Conservation (phyloP, 1,140 invertebrate genomes). For the Chelonus insularis region DNA sequence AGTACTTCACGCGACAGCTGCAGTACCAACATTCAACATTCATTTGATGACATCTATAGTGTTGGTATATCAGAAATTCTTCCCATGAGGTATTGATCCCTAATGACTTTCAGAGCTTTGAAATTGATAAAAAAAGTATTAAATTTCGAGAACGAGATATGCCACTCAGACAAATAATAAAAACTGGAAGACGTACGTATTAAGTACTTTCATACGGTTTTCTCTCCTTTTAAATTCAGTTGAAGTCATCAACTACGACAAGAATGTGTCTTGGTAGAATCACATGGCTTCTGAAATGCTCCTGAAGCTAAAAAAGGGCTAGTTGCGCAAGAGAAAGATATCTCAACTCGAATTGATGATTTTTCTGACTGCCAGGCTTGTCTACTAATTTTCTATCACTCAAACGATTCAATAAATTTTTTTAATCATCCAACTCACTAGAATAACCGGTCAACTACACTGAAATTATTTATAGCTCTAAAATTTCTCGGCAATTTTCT, state of each 20-base stretch:
- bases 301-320: conserved; percentile 2
- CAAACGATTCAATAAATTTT: neutral
- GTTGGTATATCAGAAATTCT: too few species aligned
- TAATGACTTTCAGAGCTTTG: neutral
- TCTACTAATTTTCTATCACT: conserved; percentile 13
- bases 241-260: conserved; percentile 3
- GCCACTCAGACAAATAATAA: neutral
- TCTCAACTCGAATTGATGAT: neutral
- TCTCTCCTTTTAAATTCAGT: conserved; percentile 19
- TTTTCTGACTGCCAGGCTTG: neutral
- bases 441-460: too few species aligned
- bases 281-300: neutral
- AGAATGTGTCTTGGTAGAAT: conserved; percentile 15
- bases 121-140: neutral
- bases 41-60: too few species aligned
- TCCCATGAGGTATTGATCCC: neutral
- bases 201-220: conserved; percentile 6
- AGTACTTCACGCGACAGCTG: too few species aligned
- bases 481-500: too few species aligned
- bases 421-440: too few species aligned
- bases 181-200: conserved; percentile 5
- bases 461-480: too few species aligned
- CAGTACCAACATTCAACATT: too few species aligned
- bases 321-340: neutral
- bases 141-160: conserved; percentile 3